These are phyloP conservation scores for Loxodonta africana DNA, from an alignment of 2,113 vertebrate species.

Conservation along the genomic window DNA sequence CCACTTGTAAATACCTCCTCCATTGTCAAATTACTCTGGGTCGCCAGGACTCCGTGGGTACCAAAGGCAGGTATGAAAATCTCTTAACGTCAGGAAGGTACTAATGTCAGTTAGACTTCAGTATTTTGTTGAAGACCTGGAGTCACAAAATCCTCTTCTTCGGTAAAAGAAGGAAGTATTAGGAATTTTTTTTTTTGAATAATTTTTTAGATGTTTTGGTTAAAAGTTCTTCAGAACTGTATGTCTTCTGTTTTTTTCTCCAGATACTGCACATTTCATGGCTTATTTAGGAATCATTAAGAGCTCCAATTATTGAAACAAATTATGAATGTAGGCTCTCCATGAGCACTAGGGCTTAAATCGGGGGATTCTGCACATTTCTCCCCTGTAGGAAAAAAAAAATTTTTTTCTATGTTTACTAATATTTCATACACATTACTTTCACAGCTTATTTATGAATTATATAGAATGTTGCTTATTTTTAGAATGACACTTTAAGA, in stretches of 20 bases:
- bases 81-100: no score
- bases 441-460: slow-evolving; percentile 55
- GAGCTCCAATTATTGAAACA: slow-evolving; percentile 3
- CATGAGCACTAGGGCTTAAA: neutral
- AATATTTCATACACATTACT: slow-evolving; percentile 31
- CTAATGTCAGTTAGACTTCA: no score
- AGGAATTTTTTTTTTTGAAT: neutral
- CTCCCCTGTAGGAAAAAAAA: neutral
- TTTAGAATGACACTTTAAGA: slow-evolving; percentile 31
- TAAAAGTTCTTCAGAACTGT: neutral
- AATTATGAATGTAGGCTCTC: neutral
- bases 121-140: no score
- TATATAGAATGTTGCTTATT: slow-evolving; percentile 34
- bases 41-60: no score
- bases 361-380: neutral
- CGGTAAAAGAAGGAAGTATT: neutral
- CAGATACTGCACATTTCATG: neutral
- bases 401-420: neutral
- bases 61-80: no score
- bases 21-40: no score
- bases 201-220: neutral
- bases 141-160: neutral
- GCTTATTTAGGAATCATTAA: slow-evolving; percentile 45
- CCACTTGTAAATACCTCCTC: no score
- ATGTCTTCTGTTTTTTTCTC: neutral